Evolutionary conservation across 1,140 invertebrate genomes (phyloP).

Genomic region (Nasonia longicornis): DNA sequence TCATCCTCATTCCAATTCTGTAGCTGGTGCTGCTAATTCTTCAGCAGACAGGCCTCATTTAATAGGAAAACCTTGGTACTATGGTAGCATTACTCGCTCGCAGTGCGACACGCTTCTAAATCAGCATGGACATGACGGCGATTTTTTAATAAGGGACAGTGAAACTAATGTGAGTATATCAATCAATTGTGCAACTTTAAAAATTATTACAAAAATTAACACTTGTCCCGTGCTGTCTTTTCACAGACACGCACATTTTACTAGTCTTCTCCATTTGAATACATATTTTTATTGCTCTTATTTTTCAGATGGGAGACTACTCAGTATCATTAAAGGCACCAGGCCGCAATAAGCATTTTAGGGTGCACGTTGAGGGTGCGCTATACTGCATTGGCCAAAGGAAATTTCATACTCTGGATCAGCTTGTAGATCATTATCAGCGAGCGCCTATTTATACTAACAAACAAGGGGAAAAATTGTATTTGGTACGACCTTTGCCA

Average conservation of each 20-base stretch:
- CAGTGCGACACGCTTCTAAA: conserved; percentile 96
- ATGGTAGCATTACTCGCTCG: conserved; percentile 92
- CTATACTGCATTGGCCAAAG: conserved; percentile 98
- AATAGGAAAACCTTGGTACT: conserved; percentile 93
- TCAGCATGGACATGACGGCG: conserved; percentile 94
- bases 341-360: conserved; percentile 98
- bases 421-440: conserved; percentile 98
- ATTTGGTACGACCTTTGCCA: conserved; percentile 88
- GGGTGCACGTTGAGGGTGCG: conserved; percentile 94
- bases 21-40: conserved; percentile 32
- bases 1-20: conserved; percentile 43
- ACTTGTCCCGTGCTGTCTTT: no score
- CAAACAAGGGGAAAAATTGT: conserved; percentile 93
- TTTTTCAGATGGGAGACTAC: conserved; percentile 93
- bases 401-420: conserved; percentile 95
- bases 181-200: background rate
- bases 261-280: background rate
- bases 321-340: conserved; percentile 98
- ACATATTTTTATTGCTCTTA: conserved; percentile 14
- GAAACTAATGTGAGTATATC: conserved; percentile 93
- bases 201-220: no score
- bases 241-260: background rate
- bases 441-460: conserved; percentile 98
- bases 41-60: conserved; percentile 77
- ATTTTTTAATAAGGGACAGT: conserved; percentile 98